These are phyloP conservation scores for Eupithecia vulgata DNA, from an alignment of 2,888 invertebrate genomes.

Conservation along the genomic window DNA sequence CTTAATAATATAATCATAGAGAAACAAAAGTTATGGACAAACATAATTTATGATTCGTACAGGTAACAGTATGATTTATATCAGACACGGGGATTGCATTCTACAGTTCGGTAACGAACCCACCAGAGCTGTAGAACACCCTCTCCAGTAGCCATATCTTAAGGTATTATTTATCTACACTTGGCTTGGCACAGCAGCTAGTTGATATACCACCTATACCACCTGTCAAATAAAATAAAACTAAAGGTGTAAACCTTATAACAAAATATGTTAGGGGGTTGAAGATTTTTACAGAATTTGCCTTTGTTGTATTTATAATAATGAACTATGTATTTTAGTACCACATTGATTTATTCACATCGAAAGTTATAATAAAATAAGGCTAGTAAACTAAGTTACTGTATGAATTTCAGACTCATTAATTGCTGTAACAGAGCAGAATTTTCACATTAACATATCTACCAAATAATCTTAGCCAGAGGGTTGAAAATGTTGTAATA, in stretches of 20 bases:
- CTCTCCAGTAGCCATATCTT: no score
- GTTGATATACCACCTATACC: slow-evolving; percentile 41
- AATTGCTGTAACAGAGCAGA: background rate
- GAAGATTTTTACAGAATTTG: no score
- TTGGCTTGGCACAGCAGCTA: slow-evolving; percentile 55
- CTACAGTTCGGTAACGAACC: no score
- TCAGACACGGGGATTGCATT: no score
- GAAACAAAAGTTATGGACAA: no score
- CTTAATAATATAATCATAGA: no score
- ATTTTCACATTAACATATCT: background rate
- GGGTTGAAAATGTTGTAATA: background rate
- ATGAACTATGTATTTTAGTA: no score
- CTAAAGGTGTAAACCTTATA: slow-evolving; percentile 18
- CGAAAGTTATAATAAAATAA: background rate
- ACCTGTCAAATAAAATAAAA: slow-evolving; percentile 49
- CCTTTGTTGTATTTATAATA: background rate
- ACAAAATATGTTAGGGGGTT: no score
- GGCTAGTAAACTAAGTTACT: background rate
- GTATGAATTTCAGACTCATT: background rate
- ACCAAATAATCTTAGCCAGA: background rate
- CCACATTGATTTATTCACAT: background rate
- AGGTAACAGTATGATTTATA: no score
- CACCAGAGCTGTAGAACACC: no score
- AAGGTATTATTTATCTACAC: slow-evolving; percentile 31
- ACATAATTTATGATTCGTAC: no score